Evolutionary conservation across 2,797 vertebrate genomes (phyloP), one percentile per base, ranked within the genome.

Genomic region (Tiaroga cobitis): DNA sequence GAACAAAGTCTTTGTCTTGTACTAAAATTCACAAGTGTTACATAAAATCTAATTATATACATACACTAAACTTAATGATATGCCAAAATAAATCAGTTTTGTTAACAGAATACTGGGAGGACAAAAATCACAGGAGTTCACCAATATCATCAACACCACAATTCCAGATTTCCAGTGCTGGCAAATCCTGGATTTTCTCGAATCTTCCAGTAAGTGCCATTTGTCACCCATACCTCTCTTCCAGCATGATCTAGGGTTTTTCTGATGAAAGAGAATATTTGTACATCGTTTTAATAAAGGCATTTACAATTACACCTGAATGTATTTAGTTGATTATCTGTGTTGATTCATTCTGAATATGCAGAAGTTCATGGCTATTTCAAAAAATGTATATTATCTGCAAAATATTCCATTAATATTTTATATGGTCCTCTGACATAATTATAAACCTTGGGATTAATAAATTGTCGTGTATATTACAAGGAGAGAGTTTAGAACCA

Each of bases 191-290:
- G 97, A 4, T 96, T 94, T 1, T 95, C 91, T 54, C 97, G 95
- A 84, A 96, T 88, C 85, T 94, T 95, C 97, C 97, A 98, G 93
- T 99, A 99, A 0, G 93, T 96, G 46, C 93, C 93, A 59, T 97
- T 97, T 81, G 90, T 95, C 21, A 96, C 89, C 97, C 97, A 99
- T 2, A 94, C 95, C 87, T 98, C 97, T 68, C 92, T 94, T 43
- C 96, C 96, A 0, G 86, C 93, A 59, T 94, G 87, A 16, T 98
- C 96, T 0, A 90, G 41, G 8, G 92, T 82, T 91, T 94, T 95
- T 86, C 97, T 98, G 93, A 34, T 61, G 16, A 32, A 82, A n/a
- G n/a, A 74, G 21, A 74, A 78, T 41, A 11, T 5, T 54, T 67
- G 11, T 72, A 43, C 24, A 43, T 26, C 2, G 3, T 5, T 70